A percentile compares a stretch with the other conserved stretches of the same genome.
These are phyloP conservation scores for Lamprologus speciosus DNA, from an alignment of 2,113 vertebrate species.

Conservation along the genomic window DNA sequence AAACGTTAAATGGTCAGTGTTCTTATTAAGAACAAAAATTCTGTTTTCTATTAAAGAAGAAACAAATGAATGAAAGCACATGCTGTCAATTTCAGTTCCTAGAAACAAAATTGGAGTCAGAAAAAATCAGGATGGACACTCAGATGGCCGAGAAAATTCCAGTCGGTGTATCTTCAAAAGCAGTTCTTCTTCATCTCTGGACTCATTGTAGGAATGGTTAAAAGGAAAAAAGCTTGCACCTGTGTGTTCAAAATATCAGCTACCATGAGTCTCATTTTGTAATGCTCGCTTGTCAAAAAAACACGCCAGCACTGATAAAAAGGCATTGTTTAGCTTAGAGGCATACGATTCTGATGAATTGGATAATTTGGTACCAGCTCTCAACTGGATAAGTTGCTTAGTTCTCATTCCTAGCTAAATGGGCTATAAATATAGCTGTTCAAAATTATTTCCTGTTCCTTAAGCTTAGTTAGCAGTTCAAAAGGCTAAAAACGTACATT, in stretches of 20 bases:
- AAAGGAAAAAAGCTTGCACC: not conserved
- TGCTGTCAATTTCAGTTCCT: not conserved
- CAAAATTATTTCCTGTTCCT: not conserved
- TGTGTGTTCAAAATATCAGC: not conserved
- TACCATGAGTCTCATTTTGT: not conserved
- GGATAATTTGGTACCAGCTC: not conserved
- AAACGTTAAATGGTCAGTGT: not conserved
- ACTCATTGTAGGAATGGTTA: not conserved
- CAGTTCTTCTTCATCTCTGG: not conserved
- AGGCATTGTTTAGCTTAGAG: not conserved
- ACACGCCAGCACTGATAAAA: not conserved
- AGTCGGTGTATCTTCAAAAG: not conserved
- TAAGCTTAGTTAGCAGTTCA: not conserved
- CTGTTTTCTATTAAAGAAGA: not conserved
- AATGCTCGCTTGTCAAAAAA: not conserved
- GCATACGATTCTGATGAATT: not conserved
- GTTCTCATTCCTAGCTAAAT: not conserved
- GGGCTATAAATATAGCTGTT: not conserved
- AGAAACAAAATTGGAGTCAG: not conserved
- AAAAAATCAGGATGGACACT: not conserved
- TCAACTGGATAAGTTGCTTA: not conserved
- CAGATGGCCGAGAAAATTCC: not conserved
- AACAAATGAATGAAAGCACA: not conserved
- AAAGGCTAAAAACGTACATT: not conserved
- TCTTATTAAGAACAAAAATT: not conserved